A percentile compares a stretch with the other conserved stretches of the same genome.
Evolutionary conservation across 2,888 invertebrate genomes (phyloP).

Genomic region (Pocota personata): DNA sequence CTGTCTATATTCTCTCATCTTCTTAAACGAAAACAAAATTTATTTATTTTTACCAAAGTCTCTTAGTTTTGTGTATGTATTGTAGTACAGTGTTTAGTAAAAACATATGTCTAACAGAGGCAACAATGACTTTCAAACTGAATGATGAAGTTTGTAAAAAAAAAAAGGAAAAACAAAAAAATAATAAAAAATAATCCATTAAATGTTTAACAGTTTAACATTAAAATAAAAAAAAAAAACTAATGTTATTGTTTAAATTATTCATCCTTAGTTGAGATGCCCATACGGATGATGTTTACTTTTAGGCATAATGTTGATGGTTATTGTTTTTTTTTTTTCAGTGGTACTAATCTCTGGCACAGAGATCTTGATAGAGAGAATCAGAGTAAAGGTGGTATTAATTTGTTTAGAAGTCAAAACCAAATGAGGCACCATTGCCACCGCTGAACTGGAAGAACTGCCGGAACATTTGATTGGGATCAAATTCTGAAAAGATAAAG

Average conservation of each 20-base stretch:
- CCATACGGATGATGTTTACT: slow-evolving; percentile 1
- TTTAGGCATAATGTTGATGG: slow-evolving; percentile 6
- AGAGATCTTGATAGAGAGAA: slow-evolving; percentile 61
- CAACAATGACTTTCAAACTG: slow-evolving; percentile 31
- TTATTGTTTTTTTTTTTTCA: slow-evolving; percentile 11
- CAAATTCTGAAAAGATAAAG: slow-evolving; percentile 84
- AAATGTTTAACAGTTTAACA: slow-evolving; percentile 43
- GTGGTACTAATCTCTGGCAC: slow-evolving; percentile 33
- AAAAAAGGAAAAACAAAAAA: slow-evolving; percentile 13
- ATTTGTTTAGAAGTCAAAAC: slow-evolving; percentile 79
- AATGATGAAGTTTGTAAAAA: slow-evolving; percentile 10
- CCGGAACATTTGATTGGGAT: slow-evolving; percentile 93
- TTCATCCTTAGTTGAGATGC: slow-evolving; percentile 33
- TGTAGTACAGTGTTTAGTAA: background rate
- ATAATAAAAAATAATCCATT: slow-evolving; percentile 26
- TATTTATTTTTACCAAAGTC: slow-evolving; percentile 59
- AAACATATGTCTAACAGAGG: slow-evolving; percentile 14
- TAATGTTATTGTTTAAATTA: slow-evolving; percentile 19
- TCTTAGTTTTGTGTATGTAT: background rate
- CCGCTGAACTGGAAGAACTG: slow-evolving; percentile 89
- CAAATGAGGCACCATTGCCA: slow-evolving; percentile 83
- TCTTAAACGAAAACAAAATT: slow-evolving; percentile 72
- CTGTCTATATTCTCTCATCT: slow-evolving; percentile 71
- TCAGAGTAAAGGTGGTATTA: slow-evolving; percentile 57
- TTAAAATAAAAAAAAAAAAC: slow-evolving; percentile 29